Evolutionary conservation across 2,797 vertebrate genomes (phyloP), one percentile per base, ranked within the genome.

Genomic region (Otolemur crassicaudatus): DNA sequence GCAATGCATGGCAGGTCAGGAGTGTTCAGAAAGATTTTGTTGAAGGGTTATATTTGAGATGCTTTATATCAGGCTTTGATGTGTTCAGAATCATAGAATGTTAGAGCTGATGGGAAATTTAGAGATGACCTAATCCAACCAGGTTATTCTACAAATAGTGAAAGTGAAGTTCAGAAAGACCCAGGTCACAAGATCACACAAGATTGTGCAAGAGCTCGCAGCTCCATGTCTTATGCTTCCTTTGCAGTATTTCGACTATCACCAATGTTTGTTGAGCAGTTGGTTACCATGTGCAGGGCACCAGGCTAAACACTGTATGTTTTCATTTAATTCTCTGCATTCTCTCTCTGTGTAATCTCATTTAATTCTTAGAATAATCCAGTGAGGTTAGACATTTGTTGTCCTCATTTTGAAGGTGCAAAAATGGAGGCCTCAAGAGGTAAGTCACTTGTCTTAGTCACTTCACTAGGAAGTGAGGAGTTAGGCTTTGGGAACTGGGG

Each of bases 11-110:
- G 82, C 37, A 82, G 69, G 56, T 61, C 0, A 4, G 94, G 23
- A 82, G 43, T 29, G 14, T 91, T 93, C 43, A 85, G 92, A 75
- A 91, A 70, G n/a, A 83, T 92, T 94, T 92, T 94, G 80, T 77
- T 77, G 76, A 65, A 88, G 77, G 58, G 49, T 79, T 85, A 87
- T 49, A 90, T 93, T 91, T 93, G 94, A 95, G 91, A 86, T 76
- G 43, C 77, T 92, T 73, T 92, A 12, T 87, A 81, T 92, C 3
- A 79, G 75, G 58, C 82, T 88, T 95, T 88, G 46, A 90, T 65
- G 76, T 90, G 53, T 46, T 92, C 85, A 43, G 84, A 90, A 94
- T 70, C 77, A 40, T 13, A 83, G 91, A 93, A 43, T 34, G 29
- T 94, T 93, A 81, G 70, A 65, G 2, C 46, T 43, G 27, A 69